Conservation (phyloP, 2,113 vertebrate species). For the Leptobrachium ailaonicum region DNA sequence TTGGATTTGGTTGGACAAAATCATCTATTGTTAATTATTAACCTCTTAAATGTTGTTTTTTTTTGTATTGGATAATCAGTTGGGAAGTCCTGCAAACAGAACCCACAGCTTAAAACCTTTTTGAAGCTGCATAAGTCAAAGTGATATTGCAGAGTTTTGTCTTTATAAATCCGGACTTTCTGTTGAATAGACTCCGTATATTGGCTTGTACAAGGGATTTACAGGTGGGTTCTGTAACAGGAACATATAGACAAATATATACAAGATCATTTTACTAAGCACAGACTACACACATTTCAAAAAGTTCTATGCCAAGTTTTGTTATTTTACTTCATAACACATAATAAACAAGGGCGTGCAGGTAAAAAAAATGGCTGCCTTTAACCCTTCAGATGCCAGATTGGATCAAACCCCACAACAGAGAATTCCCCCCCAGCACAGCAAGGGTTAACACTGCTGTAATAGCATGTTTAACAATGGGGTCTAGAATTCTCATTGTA, state of each 20-base stretch:
- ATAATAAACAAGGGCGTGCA: not conserved
- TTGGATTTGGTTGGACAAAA: no score
- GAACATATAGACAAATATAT: constrained; percentile 56
- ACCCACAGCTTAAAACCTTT: no score
- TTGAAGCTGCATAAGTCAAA: no score
- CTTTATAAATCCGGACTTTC: not conserved
- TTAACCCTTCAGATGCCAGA: not conserved
- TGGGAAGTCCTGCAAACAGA: no score
- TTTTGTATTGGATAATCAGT: no score
- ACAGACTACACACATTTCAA: constrained; percentile 34
- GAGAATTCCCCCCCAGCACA: not conserved
- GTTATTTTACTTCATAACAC: constrained; percentile 46
- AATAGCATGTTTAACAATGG: not conserved
- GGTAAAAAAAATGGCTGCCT: not conserved
- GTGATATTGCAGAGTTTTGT: no score
- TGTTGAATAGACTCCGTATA: constrained; percentile 36
- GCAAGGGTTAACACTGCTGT: not conserved
- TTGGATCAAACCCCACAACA: no score
- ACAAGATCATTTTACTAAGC: constrained; percentile 49
- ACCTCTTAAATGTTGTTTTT: no score
- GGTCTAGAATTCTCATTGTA: not conserved
- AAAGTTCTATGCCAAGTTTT: constrained; percentile 48
- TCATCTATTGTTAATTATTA: no score
- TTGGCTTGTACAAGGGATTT: constrained; percentile 17
- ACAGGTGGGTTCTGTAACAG: constrained; percentile 53